Base-by-base conservation (phyloP, 2,113 vertebrate genomes). In the Tursiops truncatus region DNA sequence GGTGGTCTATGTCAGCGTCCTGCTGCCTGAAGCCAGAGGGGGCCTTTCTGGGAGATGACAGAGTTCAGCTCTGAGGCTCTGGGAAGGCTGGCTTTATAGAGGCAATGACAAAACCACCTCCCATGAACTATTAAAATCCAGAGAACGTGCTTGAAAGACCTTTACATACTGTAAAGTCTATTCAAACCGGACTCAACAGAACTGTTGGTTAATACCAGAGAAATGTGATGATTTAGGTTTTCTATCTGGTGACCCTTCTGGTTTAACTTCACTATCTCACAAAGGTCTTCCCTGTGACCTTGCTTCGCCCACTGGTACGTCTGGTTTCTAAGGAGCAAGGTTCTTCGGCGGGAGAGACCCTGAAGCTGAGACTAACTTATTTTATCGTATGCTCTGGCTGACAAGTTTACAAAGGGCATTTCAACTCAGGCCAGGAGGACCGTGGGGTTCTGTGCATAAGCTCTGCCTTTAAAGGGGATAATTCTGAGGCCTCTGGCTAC, bases 371-470 rank as follows among this genome's bases (percentile, higher is more conserved):
- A 91, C 82, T 65, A 70, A 87, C 56, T 89, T 79, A 70, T 96
- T 97, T 95, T 97, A 96, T 95, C 98, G 74, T 56, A 91, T 70
- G 94, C 97, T 95, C 92, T 76, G 93, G 80, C 84, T 33, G 8
- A 81, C 58, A 76, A 88, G 94, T 97, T 97, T 97, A 86, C 97
- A 97, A 96, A 98, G 97, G 97, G 98, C 97, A 97, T 84, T 89
- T 92, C 91, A 95, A 97, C 95, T 98, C 82, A 81, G 95, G 97
- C 97, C 97, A 94, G 67, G 92, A 97, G 91, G 90, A 91, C 96
- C 96, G 96, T 65, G 47, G 18, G 58, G 92, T 92, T 98, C 73
- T 94, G 89, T 94, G 95, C 56, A 74, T 91, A 97, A 98, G 97
- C 97, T 71, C 84, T 95, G 82, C 97, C 89, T 67, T 94, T 92